Evolutionary conservation across 1,140 invertebrate species (phyloP), one percentile per base, ranked within the genome.

Genomic region (Aporrectodea caliginosa): DNA sequence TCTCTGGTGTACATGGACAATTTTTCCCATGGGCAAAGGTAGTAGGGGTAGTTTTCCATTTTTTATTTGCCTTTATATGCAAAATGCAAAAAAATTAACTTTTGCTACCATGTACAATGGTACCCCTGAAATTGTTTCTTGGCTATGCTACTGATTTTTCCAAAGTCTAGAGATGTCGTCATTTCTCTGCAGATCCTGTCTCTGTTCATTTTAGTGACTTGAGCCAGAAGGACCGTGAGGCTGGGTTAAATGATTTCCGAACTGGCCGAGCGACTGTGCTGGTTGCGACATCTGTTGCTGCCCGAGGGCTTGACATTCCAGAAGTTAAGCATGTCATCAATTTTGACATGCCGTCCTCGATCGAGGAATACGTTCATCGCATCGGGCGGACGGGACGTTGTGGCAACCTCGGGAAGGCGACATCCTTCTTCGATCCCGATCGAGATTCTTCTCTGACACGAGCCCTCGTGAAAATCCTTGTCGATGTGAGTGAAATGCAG

Each of bases 261-360:
- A 92, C 92, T 71, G 97, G 97, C 77, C 91, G 92, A 83, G 93
- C 94, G 72, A 97, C 97, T 16, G 97, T 99, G 85, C 91, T 99
- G 31, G 97, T 99, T 34, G 98, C 98, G 33, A 99, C 98, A 12
- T 96, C 98, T 90, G 91, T 93, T 77, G 97, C 97, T 73, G 96
- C 96, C 83, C 92, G 97, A 91, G 97, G 97, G 82, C 90, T 98
- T 83, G 98, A 99, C 90, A 99, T 99, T 89, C 96, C 96, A 0
- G 96, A 98, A 88, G 96, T 99, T 14, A 95, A 95, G 69, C 93
- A 96, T 84, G 96, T 98, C 0, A 92, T 98, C 16, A 98, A 98
- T 86, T 98, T 92, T 85, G 96, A 98, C 87, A 85, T 98, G 80
- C 96, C 97, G 0, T 86, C 84, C 81, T 90, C 91, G 69, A 94